Evolutionary conservation across 2,113 vertebrate species (phyloP), one percentile per base, ranked within the genome.

Genomic region (Papio anubis): DNA sequence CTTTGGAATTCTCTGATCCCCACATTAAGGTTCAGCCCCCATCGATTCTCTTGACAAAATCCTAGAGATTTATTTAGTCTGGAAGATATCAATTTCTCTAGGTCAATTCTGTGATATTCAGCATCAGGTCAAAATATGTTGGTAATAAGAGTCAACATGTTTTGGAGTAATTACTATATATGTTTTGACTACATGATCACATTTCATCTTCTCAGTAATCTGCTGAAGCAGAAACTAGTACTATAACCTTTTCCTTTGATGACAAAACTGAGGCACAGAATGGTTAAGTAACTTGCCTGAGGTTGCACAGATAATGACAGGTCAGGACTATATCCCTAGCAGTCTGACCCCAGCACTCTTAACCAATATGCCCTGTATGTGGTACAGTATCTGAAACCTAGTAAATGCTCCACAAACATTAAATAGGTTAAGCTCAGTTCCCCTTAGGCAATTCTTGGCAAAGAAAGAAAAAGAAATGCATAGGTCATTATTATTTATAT

Each of bases 401-500:
- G 7, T 13, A 86, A 82, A 72, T 11, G 16, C 12, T 43, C 78
- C 66, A 76, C 23, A 76, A 55, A 88, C 4, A 18, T 27, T 43
- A 72, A 83, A 30, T 70, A 94, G n/a, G 25, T 75, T 61, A 94
- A 80, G 25, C 27, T 59, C 38, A 27, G 40, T 20, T 73, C 25
- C 55, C 10, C 59, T 32, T 50, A 85, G 40, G 61, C 27, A 85
- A 95, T 10, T 48, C 30, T 92, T 48, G 32, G 38, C 11, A 16
- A 64, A 40, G 12, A 27, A 20, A 70, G 27, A 48, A 90, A 64
- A 27, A 64, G 30, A 18, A 93, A 81, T 40, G 38, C 94, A 59
- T 73, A 59, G 82, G 88, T 96, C 73, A 72, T 61, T 35, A 50
- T 57, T 85, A 80, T 86, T 86, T 93, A 88, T 66, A 70, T 45